A percentile compares a stretch with the other conserved stretches of the same genome.
Evolutionary conservation across 2,888 invertebrate genomes (phyloP).

Genomic region (Caenorhabditis afra): DNA sequence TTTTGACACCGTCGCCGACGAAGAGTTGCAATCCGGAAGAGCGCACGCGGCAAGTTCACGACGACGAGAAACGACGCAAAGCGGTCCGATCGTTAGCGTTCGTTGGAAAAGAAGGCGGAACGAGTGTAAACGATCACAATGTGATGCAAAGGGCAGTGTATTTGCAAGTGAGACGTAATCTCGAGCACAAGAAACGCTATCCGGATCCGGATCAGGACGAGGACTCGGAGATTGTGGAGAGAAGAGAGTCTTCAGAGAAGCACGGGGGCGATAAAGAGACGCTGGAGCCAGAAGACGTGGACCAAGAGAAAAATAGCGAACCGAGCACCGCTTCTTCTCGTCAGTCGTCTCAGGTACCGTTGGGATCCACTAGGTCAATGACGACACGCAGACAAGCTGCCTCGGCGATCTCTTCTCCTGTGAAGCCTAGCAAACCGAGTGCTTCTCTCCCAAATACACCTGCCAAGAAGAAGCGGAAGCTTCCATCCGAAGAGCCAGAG

Average conservation of each 20-base stretch:
- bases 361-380: background rate
- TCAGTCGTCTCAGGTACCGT: conserved; percentile 4
- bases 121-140: conserved; percentile 53
- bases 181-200: conserved; percentile 20
- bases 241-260: background rate
- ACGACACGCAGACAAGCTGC: conserved; percentile 4
- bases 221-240: background rate
- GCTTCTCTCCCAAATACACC: conserved; percentile 21
- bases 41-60: conserved; percentile 23
- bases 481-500: background rate
- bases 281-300: background rate
- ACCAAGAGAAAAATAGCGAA: background rate
- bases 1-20: conserved; percentile 53
- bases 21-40: conserved; percentile 48
- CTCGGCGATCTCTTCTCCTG: background rate
- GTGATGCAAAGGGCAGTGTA: conserved; percentile 47
- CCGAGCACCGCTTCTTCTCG: background rate
- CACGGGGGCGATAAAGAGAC: background rate
- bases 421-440: background rate
- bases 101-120: conserved; percentile 53
- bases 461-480: conserved; percentile 30
- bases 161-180: conserved; percentile 32
- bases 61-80: conserved; percentile 27
- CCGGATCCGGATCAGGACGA: conserved; percentile 9
- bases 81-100: conserved; percentile 45